Evolutionary conservation across 2,888 invertebrate genomes (phyloP).

Genomic region (Volucella zonaria): DNA sequence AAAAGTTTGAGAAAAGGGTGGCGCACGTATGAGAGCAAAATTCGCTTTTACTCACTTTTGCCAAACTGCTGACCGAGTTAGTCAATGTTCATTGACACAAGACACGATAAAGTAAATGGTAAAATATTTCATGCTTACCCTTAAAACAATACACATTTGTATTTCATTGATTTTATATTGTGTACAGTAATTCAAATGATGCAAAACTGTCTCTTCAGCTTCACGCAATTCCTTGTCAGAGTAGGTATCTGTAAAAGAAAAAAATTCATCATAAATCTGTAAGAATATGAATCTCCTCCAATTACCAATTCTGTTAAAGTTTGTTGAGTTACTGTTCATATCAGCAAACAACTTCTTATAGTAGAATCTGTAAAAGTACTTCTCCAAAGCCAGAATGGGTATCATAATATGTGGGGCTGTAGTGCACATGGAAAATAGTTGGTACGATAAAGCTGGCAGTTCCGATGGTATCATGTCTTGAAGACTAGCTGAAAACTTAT

Average conservation of each 20-base stretch:
- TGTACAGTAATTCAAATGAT: constrained; percentile 84
- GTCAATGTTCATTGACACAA: too few species aligned
- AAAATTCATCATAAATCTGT: not conserved
- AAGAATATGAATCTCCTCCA: not conserved
- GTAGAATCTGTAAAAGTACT: constrained; percentile 83
- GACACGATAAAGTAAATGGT: too few species aligned
- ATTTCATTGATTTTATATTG: constrained; percentile 80
- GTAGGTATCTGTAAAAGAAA: constrained; percentile 80
- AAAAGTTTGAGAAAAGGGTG: too few species aligned
- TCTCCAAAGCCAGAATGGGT: constrained; percentile 83
- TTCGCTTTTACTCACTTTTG: too few species aligned
- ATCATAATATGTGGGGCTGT: constrained; percentile 80
- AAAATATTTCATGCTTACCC: constrained; percentile 75
- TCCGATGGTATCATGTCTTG: constrained; percentile 84
- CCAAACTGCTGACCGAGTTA: too few species aligned
- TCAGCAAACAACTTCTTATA: constrained; percentile 81
- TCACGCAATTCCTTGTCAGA: constrained; percentile 84
- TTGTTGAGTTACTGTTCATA: constrained; percentile 80
- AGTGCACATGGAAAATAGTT: constrained; percentile 85
- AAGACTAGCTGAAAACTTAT: constrained; percentile 84
- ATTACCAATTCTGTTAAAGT: constrained; percentile 81
- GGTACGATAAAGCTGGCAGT: constrained; percentile 86
- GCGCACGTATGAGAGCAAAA: too few species aligned
- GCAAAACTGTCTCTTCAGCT: constrained; percentile 86
- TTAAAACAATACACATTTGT: constrained; percentile 78